Conservation (phyloP, 2,113 vertebrate species). For the Burhinus oedicnemus region DNA sequence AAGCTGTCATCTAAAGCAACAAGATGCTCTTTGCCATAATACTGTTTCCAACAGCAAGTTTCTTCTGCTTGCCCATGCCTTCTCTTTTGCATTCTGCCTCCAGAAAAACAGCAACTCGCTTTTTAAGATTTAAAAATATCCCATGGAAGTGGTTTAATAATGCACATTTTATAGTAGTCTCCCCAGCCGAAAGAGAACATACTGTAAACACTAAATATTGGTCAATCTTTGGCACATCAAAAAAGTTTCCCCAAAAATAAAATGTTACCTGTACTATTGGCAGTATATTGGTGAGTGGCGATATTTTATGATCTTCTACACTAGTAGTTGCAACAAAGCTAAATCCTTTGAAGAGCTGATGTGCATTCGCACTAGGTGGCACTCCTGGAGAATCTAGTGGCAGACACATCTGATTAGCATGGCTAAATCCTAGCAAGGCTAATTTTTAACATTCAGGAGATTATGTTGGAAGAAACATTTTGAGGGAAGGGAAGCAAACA, state of each 20-base stretch:
- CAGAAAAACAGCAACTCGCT: not conserved
- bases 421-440: not conserved
- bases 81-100: not conserved
- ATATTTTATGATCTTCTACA: constrained; percentile 91
- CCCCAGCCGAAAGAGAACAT: not conserved
- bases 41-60: not conserved
- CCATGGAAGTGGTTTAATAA: not conserved
- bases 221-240: not conserved
- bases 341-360: constrained; percentile 99
- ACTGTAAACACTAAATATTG: not conserved
- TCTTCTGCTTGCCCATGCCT: not conserved
- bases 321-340: constrained; percentile 93
- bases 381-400: constrained; percentile 93
- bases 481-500: not conserved
- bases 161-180: not conserved
- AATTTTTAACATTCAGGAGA: not conserved
- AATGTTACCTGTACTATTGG: constrained; percentile 90
- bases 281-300: constrained; percentile 87
- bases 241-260: not conserved
- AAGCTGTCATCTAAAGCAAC: not conserved
- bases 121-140: not conserved
- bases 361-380: constrained; percentile 94
- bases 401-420: constrained; percentile 48
- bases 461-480: not conserved
- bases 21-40: not conserved